phyloP scores from a whole-genome alignment of 1,140 invertebrate genomes.

The Lepidurus apus region DNA sequence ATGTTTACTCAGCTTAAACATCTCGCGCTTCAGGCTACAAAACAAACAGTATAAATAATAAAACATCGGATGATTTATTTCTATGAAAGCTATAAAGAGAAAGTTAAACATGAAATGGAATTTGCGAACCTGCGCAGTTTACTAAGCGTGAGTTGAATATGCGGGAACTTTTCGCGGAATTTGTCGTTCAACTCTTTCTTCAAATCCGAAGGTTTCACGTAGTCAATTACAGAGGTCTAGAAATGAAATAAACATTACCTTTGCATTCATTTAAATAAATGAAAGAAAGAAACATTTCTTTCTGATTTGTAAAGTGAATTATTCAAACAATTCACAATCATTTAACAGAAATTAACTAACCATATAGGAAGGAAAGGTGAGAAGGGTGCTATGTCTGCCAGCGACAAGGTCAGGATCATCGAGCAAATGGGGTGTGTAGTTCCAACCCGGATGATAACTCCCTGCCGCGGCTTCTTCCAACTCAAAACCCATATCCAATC shows the following conservation, averaged over 20 bases:
- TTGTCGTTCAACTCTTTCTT: slow-evolving; percentile 98
- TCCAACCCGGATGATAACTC: slow-evolving; percentile 44
- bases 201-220: slow-evolving; percentile 90
- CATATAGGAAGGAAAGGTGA: slow-evolving; percentile 94
- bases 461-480: slow-evolving; percentile 26
- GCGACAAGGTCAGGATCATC: slow-evolving; percentile 94
- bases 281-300: background rate
- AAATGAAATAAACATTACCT: background rate
- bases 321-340: too few species aligned
- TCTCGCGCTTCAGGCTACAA: slow-evolving; percentile 84
- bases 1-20: slow-evolving; percentile 69
- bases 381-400: slow-evolving; percentile 85
- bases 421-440: slow-evolving; percentile 78
- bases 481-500: slow-evolving; percentile 20
- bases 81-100: slow-evolving; percentile 13
- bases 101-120: slow-evolving; percentile 31
- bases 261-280: background rate
- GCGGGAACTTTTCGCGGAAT: slow-evolving; percentile 90
- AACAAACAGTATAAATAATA: slow-evolving; percentile 33
- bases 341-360: slow-evolving; percentile 44
- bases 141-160: slow-evolving; percentile 90
- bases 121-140: slow-evolving; percentile 79
- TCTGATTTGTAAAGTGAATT: background rate
- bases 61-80: background rate
- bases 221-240: slow-evolving; percentile 89